Evolutionary conservation across 2,888 invertebrate species (phyloP), one percentile per base, ranked within the genome.

Genomic region (Thymelicus acteon): DNA sequence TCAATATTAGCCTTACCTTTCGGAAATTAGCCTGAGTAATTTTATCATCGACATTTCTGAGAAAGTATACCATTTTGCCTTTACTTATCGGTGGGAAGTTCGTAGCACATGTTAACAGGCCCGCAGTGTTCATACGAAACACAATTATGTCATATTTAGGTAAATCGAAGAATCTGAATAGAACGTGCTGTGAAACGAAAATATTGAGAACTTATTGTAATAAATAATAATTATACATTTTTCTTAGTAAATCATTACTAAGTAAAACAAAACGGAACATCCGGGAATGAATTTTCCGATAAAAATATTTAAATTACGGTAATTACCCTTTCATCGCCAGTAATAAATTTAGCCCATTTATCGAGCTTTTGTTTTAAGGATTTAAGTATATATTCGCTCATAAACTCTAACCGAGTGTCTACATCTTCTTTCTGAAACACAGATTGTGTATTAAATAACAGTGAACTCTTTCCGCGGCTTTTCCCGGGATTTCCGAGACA

Each of bases 331-430:
- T 95, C 95, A 73, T 97, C 97, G 61, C 96, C 95, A 65, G 94
- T 92, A 75, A 97, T 96, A 95, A 98, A 96, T 90, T 97, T 98
- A 63, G 93, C 85, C 98, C 98, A 99, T 94, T 97, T 97, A 75
- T 98, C 98, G 71, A 95, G 90, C 90, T 98, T 98, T 74, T 98
- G 91, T 83, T 96, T 96, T 78, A 98, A 95, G 8, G 97, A 94
- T 83, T 95, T 96, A 37, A 95, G 87, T 52, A 97, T 88, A 84
- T 96, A 98, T 82, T 96, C 96, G 67, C 96, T 95, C 69, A 99
- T 94, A 86, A 97, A 98, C 77, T 97, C 96, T 72, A 98, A 90
- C 37, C 98, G 95, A 65, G 94, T 90, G 90, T 98, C 98, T 63
- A 94, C 91, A 83, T 83, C 91, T 81, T 83, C 89, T 83, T 89